Percentiles rank a stretch among this genome's conserved stretches.
Conservation (phyloP, 1,140 invertebrate species). For the Zaprionus inermis region DNA sequence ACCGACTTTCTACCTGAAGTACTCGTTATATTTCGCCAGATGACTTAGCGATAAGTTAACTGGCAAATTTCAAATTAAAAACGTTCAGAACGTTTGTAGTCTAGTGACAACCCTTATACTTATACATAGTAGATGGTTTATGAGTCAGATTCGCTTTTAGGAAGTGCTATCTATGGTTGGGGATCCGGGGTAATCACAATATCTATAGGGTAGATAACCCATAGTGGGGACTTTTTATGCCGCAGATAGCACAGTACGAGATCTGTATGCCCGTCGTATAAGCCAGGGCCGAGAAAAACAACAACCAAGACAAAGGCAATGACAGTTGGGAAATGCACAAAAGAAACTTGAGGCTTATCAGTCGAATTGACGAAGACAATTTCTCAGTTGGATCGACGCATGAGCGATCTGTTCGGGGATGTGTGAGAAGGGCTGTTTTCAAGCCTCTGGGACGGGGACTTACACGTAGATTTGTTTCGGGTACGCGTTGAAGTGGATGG, state of each 20-base stretch:
- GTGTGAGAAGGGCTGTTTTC: background rate
- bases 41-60: background rate
- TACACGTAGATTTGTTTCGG: conserved; percentile 13
- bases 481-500: conserved; percentile 29
- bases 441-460: conserved; percentile 21
- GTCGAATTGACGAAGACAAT: background rate
- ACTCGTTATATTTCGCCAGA: background rate
- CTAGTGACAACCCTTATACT: background rate
- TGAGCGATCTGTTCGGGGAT: background rate
- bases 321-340: conserved; percentile 37
- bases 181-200: conserved; percentile 6
- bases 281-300: conserved; percentile 1
- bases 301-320: conserved; percentile 9
- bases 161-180: conserved; percentile 10
- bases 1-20: background rate
- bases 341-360: conserved; percentile 40
- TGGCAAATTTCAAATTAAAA: conserved; percentile 2
- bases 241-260: conserved; percentile 6
- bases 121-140: background rate
- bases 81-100: background rate
- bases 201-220: conserved; percentile 5
- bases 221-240: conserved; percentile 26
- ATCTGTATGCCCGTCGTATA: background rate
- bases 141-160: conserved; percentile 30
- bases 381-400: background rate